These are phyloP conservation scores for Eptatretus burgeri DNA, from an alignment of 2,113 vertebrate species.

Conservation along the genomic window DNA sequence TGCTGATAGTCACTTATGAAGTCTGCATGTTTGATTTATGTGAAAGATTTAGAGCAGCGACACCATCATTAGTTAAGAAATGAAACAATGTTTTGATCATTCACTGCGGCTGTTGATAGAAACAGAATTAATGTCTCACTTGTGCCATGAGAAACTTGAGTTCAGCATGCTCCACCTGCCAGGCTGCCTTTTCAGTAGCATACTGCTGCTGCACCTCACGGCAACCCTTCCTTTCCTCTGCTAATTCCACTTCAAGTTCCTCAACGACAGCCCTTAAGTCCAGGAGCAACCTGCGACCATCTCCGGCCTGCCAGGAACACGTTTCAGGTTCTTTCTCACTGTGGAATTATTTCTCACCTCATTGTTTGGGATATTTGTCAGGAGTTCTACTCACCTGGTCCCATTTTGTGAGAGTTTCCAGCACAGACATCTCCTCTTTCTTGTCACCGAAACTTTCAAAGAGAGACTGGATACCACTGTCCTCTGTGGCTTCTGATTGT, in stretches of 20 bases:
- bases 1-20: no score
- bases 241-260: constrained; percentile 44
- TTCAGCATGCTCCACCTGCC: constrained; percentile 51
- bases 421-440: neutral
- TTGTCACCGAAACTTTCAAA: constrained; percentile 1
- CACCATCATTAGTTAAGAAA: neutral
- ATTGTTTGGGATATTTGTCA: neutral
- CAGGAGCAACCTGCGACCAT: constrained; percentile 37
- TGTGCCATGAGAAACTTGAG: constrained; percentile 43
- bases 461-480: neutral
- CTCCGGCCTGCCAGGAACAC: constrained; percentile 23
- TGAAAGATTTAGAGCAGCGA: neutral
- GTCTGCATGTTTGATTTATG: no score
- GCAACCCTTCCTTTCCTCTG: constrained; percentile 33
- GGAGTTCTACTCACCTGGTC: constrained; percentile 2
- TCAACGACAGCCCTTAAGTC: constrained; percentile 49
- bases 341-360: no score
- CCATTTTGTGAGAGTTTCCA: constrained; percentile 5
- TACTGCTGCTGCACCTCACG: constrained; percentile 47
- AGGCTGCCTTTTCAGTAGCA: constrained; percentile 50
- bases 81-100: neutral
- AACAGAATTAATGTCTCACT: constrained; percentile 21
- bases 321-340: no score
- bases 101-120: neutral
- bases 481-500: neutral